These are phyloP conservation scores for Neuroscelio doddi DNA, from an alignment of 2,888 invertebrate species.

Conservation along the genomic window DNA sequence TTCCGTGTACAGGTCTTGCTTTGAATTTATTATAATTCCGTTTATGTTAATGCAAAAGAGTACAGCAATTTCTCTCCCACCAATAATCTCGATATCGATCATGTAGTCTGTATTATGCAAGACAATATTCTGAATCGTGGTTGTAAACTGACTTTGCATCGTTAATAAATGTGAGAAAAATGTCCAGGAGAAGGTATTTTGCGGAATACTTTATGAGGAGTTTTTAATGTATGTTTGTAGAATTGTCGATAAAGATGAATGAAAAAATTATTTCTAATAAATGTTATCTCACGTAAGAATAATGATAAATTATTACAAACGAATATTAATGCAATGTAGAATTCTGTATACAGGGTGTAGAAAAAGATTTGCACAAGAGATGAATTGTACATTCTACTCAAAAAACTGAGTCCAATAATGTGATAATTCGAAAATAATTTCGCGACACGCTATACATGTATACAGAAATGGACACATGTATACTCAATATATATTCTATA, in stretches of 20 bases:
- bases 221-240: too few species aligned
- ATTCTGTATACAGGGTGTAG: too few species aligned
- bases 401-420: too few species aligned
- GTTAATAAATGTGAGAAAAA: slow-evolving; percentile 11
- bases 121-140: slow-evolving; percentile 9
- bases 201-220: slow-evolving; percentile 4
- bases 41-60: slow-evolving; percentile 14
- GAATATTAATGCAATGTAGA: too few species aligned
- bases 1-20: slow-evolving; percentile 21
- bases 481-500: too few species aligned
- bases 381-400: too few species aligned
- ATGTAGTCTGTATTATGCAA: slow-evolving; percentile 12
- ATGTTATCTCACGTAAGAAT: too few species aligned
- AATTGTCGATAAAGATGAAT: background rate
- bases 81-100: slow-evolving; percentile 15
- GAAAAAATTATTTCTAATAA: slow-evolving; percentile 17
- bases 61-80: slow-evolving; percentile 10
- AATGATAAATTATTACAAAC: too few species aligned
- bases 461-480: too few species aligned
- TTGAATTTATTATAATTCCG: slow-evolving; percentile 30
- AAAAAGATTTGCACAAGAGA: too few species aligned
- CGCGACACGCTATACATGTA: too few species aligned
- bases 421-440: too few species aligned
- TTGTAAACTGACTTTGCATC: slow-evolving; percentile 13
- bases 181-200: background rate